phyloP scores from a whole-genome alignment of 1,140 invertebrate genomes.

The Drosophila kurseongensis region DNA sequence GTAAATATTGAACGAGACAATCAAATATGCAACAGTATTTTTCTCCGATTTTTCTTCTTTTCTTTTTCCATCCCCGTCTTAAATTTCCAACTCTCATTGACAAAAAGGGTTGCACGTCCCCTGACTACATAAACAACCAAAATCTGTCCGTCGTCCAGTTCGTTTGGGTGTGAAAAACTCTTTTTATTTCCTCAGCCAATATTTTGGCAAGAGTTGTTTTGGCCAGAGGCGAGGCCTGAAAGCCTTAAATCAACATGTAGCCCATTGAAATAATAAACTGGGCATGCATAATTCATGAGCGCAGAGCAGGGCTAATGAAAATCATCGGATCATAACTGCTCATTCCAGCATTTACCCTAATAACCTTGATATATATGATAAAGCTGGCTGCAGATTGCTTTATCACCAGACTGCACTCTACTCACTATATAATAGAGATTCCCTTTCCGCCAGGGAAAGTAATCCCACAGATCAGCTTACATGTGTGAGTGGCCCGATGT shows the following conservation, averaged over 20 bases:
- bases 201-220: conserved; percentile 13
- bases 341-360: conserved; percentile 21
- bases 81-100: conserved; percentile 35
- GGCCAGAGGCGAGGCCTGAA: conserved; percentile 21
- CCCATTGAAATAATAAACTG: conserved; percentile 45
- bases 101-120: conserved; percentile 46
- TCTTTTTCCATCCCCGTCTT: conserved; percentile 6
- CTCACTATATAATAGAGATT: neutral
- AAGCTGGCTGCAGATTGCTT: neutral
- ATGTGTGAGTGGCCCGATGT: conserved; percentile 45
- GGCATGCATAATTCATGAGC: conserved; percentile 38
- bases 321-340: conserved; percentile 37
- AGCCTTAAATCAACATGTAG: conserved; percentile 50
- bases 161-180: conserved; percentile 21
- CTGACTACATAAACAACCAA: conserved; percentile 44
- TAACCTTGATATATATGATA: conserved; percentile 3
- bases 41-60: conserved; percentile 26
- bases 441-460: conserved; percentile 8
- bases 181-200: neutral
- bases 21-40: conserved; percentile 81
- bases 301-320: conserved; percentile 19
- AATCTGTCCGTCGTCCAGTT: conserved; percentile 4
- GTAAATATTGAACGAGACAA: conserved; percentile 80
- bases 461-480: conserved; percentile 30
- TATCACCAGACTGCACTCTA: neutral